Evolutionary conservation across 1,140 invertebrate species (phyloP), one percentile per base, ranked within the genome.

Genomic region (Littorina saxatilis): DNA sequence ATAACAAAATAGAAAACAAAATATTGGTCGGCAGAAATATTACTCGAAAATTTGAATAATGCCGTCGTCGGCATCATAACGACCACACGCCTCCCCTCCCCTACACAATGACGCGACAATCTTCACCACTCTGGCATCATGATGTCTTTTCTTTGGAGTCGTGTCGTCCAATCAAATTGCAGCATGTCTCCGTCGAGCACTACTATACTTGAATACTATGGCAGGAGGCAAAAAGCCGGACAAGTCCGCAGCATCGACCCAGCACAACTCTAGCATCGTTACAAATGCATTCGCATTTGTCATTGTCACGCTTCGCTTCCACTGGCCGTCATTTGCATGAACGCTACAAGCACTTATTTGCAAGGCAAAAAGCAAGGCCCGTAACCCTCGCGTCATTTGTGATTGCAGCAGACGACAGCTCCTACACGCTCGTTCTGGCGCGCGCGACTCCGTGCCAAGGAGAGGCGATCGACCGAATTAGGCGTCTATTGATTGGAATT

Each of bases 281-380:
- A 78, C 76, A 63, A 78, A 78, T 78, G 76, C 76, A 78, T 78
- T 78, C 76, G 58, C 76, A 63, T 78, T 78, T 78, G 76, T 78
- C 76, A 78, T 15, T 78, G 76, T 63, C 76, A 78, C 76, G 76
- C 35, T 58, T 63, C 76, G 58, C 39, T 78, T 78, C 55, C 35
- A 27, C 76, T 63, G 4, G 58, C 35, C 55, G 52, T 43, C 70
- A 73, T 73, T 73, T 73, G 40, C 70, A 73, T 73, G 70, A 23
- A 17, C 40, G n/a, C 39, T 63, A 78, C 76, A 78, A 58, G 76
- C 76, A 63, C 76, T 63, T 63, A 78, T 78, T 78, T 78, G 76
- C 55, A 78, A 78, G 76, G 76, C 76, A 78, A 63, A 78, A 63
- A 78, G 76, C 58, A 39, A 37, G 55, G 74, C 23, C 74, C 43